These are phyloP conservation scores for Dallia pectoralis DNA, from an alignment of 2,797 vertebrate genomes.

Conservation along the genomic window DNA sequence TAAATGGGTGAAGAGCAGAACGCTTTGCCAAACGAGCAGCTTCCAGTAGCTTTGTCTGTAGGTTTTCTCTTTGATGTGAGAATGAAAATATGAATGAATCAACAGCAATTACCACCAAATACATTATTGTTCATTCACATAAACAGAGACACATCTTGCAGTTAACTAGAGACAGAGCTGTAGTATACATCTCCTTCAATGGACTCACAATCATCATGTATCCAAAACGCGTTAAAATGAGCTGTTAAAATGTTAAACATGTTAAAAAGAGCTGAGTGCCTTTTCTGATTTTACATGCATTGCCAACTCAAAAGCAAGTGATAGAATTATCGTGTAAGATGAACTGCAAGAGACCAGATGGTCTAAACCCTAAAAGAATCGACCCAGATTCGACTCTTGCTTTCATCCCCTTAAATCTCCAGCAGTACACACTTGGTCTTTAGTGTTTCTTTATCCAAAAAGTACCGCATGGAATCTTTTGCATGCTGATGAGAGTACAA, in stretches of 20 bases:
- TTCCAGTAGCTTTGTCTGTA: neutral
- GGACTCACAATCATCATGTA: neutral
- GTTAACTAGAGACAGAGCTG: slow-evolving; percentile 9
- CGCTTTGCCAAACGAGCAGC: neutral
- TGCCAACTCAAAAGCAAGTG: slow-evolving; percentile 40
- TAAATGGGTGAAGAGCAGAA: neutral
- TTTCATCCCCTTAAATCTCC: slow-evolving; percentile 63
- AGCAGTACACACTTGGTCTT: slow-evolving; percentile 51
- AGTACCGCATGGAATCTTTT: slow-evolving; percentile 43
- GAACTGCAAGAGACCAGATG: slow-evolving; percentile 60
- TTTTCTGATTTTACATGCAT: slow-evolving; percentile 53
- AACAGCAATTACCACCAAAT: neutral
- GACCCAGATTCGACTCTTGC: slow-evolving; percentile 60
- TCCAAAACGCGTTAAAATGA: slow-evolving; percentile 42
- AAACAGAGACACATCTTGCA: neutral
- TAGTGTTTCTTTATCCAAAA: slow-evolving; percentile 53
- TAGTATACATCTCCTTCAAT: slow-evolving; percentile 26
- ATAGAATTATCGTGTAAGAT: slow-evolving; percentile 44
- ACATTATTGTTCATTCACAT: neutral
- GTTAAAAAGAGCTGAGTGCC: slow-evolving; percentile 9
- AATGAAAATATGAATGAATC: neutral
- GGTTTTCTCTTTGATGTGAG: neutral
- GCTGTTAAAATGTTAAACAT: slow-evolving; percentile 5
- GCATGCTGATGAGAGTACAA: slow-evolving; percentile 57
- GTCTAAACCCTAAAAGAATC: slow-evolving; percentile 67